These are phyloP conservation scores for Patiria miniata DNA, from an alignment of 35 echinoderm and acorn worm species.

Conservation along the genomic window DNA sequence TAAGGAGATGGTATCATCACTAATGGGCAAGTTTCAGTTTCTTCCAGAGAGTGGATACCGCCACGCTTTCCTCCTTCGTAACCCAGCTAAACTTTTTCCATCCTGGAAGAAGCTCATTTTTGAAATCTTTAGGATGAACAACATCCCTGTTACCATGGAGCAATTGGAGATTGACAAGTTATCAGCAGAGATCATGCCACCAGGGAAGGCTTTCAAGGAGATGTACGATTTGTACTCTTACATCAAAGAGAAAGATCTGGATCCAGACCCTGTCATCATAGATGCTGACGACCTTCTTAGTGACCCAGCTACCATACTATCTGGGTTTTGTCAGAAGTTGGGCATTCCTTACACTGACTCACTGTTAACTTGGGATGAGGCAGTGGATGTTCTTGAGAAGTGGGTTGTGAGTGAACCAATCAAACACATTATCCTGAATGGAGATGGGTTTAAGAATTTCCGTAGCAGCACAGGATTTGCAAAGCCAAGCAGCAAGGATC, in stretches of 20 bases:
- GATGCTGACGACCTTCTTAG: slow-evolving; percentile 56
- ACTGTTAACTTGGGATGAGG: slow-evolving; percentile 32
- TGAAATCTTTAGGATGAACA: neutral
- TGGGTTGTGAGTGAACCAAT: slow-evolving; percentile 8
- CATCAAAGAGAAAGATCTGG: slow-evolving; percentile 29
- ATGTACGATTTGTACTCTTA: slow-evolving; percentile 18
- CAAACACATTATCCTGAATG: neutral
- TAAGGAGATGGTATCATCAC: slow-evolving; percentile 12
- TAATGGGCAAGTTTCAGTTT: neutral
- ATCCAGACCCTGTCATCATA: slow-evolving; percentile 39
- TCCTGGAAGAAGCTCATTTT: slow-evolving; percentile 16
- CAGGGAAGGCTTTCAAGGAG: slow-evolving; percentile 32
- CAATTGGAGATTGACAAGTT: neutral
- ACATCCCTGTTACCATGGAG: no score
- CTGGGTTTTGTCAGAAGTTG: slow-evolving; percentile 23
- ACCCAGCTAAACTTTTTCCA: slow-evolving; percentile 38
- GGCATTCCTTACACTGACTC: slow-evolving; percentile 38
- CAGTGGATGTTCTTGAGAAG: neutral
- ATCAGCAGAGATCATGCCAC: neutral
- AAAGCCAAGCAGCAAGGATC: neutral
- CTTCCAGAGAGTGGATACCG: slow-evolving; percentile 19
- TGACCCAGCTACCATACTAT: slow-evolving; percentile 34
- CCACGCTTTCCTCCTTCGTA: slow-evolving; percentile 38
- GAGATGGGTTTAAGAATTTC: neutral
- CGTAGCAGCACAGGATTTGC: neutral